phyloP scores from a whole-genome alignment of 2,797 vertebrate species.

The Xiphorhynchus erythropygius region DNA sequence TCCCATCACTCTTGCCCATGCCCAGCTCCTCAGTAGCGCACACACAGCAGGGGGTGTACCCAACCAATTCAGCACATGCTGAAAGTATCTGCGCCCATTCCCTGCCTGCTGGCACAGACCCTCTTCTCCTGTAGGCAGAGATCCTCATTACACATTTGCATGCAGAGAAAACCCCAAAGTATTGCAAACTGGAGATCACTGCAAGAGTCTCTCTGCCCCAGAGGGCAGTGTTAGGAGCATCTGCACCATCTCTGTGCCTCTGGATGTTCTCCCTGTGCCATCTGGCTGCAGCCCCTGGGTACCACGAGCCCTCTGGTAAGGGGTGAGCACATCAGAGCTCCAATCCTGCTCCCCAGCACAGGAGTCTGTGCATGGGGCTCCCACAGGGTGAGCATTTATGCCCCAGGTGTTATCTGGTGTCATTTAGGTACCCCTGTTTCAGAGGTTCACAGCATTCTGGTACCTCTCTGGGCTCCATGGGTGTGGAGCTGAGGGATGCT shows the following conservation, averaged over 20 bases:
- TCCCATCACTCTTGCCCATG: neutral
- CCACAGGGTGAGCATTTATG: accelerated
- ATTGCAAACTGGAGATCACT: neutral
- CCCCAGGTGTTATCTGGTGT: neutral
- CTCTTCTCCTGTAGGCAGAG: neutral
- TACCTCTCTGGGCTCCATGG: neutral
- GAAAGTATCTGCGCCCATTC: neutral
- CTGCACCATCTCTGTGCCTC: neutral
- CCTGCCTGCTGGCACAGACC: neutral
- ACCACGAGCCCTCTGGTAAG: neutral
- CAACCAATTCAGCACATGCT: neutral
- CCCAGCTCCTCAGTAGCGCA: neutral
- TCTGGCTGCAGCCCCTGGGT: neutral
- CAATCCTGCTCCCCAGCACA: neutral
- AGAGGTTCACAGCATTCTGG: accelerated
- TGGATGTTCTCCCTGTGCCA: neutral
- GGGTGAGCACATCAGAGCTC: neutral
- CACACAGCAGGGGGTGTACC: neutral
- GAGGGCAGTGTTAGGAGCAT: neutral
- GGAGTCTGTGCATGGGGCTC: neutral
- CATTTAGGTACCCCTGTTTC: accelerated
- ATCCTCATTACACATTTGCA: neutral
- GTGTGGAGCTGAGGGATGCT: neutral
- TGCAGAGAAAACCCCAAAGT: neutral
- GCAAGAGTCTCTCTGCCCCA: neutral